These are phyloP conservation scores for Pipra filicauda DNA, from an alignment of 2,113 vertebrate species.

Conservation along the genomic window DNA sequence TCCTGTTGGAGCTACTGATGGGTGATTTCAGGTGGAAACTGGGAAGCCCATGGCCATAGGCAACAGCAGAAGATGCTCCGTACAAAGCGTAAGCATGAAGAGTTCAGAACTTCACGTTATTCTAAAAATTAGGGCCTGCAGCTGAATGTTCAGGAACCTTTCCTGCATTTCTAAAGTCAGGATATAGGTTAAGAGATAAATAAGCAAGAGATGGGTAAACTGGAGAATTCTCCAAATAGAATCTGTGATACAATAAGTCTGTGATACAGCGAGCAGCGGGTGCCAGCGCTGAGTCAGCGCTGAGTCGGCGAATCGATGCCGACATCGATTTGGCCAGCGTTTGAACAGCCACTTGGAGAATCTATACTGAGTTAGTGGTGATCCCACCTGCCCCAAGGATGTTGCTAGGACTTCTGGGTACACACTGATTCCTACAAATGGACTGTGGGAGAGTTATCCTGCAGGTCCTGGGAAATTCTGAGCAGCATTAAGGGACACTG, in stretches of 20 bases:
- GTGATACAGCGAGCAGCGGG: background rate
- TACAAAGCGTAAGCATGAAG: background rate
- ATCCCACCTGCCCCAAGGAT: background rate
- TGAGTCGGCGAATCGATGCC: background rate
- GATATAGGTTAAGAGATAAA: background rate
- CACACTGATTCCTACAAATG: background rate
- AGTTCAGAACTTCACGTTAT: rapidly evolving
- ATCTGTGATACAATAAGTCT: background rate
- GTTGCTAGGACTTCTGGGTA: background rate
- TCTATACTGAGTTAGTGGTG: background rate
- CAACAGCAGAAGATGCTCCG: background rate
- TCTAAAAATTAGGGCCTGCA: background rate
- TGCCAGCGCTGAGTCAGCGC: background rate
- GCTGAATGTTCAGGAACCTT: background rate
- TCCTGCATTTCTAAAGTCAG: background rate
- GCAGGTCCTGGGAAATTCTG: background rate
- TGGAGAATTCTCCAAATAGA: background rate
- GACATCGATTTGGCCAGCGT: background rate
- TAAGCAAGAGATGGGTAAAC: background rate
- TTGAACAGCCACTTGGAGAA: background rate
- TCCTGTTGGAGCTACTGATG: rapidly evolving
- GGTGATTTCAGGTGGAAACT: background rate
- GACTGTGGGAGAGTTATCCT: background rate
- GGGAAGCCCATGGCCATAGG: background rate
- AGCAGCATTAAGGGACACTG: background rate